Base-by-base conservation (phyloP, 2,113 vertebrate genomes). In the Crocuta crocuta region DNA sequence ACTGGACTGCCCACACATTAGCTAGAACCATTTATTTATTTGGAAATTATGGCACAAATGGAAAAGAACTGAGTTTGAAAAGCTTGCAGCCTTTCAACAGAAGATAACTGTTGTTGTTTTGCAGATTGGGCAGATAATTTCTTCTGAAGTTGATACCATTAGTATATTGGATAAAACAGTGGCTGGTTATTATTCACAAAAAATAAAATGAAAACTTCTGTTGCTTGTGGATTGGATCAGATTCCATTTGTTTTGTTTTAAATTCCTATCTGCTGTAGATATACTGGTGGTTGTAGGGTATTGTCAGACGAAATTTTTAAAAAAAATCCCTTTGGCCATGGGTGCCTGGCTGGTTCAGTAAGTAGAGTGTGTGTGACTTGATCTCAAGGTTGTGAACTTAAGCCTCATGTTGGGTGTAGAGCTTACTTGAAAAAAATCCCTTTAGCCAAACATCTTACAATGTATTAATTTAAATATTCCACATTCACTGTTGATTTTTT, bases 51-150 rank as follows among this genome's bases (percentile, higher is more conserved):
- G 79, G 79, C 96, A 84, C 55, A 95, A 55, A 53, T 73, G 65
- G 53, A 68, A 92, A 97, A 92, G 96, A 98, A 95, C 50, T 28
- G 58, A 91, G 79, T 92, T 86, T 97, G 89, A 85, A 96, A 98
- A 98, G 83, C 96, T 35, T 0, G 35, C 61, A 11, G 96, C 16
- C 81, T 58, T 91, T 97, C 94, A 97, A 45, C 31, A 82, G 55
- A 94, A 79, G 48, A 74, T 90, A 91, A 50, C 81, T 94, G 8
- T 90, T 91, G 85, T 96, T 84, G 48, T 93, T 94, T 95, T 89
- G 16, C 94, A 91, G 73, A 94, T 48, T 76, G 50, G 76, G 81
- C 97, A 95, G 83, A 70, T 83, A n/a, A 87, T 80, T 74, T 94
- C 73, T 95, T 93, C 63, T 84, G 89, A 89, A 94, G 76, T 48